Evolutionary conservation across 2,888 invertebrate genomes (phyloP).

Genomic region (Polyploca ridens): DNA sequence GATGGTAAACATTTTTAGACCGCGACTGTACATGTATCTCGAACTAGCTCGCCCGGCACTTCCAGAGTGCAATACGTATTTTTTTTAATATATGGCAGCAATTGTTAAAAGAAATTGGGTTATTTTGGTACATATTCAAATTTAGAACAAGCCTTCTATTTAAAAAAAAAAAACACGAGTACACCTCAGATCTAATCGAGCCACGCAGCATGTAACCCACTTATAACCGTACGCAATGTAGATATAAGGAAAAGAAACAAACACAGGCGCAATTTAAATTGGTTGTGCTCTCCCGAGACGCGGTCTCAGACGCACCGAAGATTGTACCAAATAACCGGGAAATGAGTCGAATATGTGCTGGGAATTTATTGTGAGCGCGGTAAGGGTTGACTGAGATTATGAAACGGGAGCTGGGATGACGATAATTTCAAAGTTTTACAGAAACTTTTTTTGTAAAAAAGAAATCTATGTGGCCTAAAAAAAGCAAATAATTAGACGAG

Average conservation of each 20-base stretch:
- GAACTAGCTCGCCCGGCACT: too few species aligned
- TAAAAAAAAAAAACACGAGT: not conserved
- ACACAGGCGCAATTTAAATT: slow-evolving; percentile 47
- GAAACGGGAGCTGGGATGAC: slow-evolving; percentile 16
- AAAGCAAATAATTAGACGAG: too few species aligned
- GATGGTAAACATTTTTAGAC: too few species aligned
- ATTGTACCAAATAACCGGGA: slow-evolving; percentile 27
- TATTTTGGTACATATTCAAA: not conserved
- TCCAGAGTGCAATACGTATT: too few species aligned
- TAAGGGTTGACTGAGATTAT: slow-evolving; percentile 18
- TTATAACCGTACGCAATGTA: slow-evolving; percentile 9
- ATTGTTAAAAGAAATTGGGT: too few species aligned
- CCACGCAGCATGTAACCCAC: slow-evolving; percentile 8
- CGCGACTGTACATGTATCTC: too few species aligned
- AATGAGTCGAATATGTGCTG: slow-evolving; percentile 32
- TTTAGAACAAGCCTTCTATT: not conserved
- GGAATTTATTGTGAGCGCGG: slow-evolving; percentile 23
- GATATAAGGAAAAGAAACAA: slow-evolving; percentile 19
- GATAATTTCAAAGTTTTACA: too few species aligned
- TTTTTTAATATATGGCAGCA: too few species aligned
- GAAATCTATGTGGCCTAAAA: too few species aligned
- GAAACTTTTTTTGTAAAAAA: not conserved
- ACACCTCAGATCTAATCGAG: not conserved
- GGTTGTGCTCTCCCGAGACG: slow-evolving; percentile 23
- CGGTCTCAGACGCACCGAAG: slow-evolving; percentile 22